These are phyloP conservation scores for Synanthedon formicaeformis DNA, from an alignment of 2,888 invertebrate genomes.

Conservation along the genomic window DNA sequence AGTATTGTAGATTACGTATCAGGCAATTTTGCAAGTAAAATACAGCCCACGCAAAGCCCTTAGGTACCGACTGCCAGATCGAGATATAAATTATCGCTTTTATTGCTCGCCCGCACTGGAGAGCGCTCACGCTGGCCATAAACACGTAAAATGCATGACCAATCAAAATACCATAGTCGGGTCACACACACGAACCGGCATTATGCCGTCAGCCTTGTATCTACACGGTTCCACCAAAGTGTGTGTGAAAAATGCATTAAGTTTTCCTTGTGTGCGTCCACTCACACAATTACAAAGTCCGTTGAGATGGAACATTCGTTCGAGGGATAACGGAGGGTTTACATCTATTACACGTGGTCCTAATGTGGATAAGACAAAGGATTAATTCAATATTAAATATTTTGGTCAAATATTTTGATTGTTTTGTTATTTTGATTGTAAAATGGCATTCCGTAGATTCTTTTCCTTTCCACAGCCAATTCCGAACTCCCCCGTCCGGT, in stretches of 20 bases:
- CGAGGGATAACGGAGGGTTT: constrained; percentile 67
- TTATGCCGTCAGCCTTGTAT: constrained; percentile 3
- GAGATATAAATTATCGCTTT: constrained; percentile 56
- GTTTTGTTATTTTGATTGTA: too few species aligned
- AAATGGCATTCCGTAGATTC: too few species aligned
- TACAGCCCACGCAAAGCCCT: constrained; percentile 29
- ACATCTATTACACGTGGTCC: constrained; percentile 37
- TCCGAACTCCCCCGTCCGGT: too few species aligned
- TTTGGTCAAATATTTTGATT: too few species aligned
- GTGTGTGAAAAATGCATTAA: constrained; percentile 42
- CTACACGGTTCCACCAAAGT: constrained; percentile 16
- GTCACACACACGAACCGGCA: constrained; percentile 35
- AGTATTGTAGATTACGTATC: constrained; percentile 27
- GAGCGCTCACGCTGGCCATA: constrained; percentile 46
- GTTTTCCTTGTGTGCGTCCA: constrained; percentile 18
- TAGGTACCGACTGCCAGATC: constrained; percentile 32
- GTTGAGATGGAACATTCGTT: constrained; percentile 66
- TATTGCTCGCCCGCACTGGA: constrained; percentile 50
- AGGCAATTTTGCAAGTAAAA: constrained; percentile 24
- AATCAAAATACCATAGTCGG: constrained; percentile 70
- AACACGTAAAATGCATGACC: constrained; percentile 71
- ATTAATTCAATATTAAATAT: not conserved
- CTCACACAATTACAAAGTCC: constrained; percentile 37
- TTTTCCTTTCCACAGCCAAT: too few species aligned
- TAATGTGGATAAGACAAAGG: constrained; percentile 28